phyloP scores from a whole-genome alignment of 2,797 vertebrate genomes.

The Acipenser oxyrinchus region DNA sequence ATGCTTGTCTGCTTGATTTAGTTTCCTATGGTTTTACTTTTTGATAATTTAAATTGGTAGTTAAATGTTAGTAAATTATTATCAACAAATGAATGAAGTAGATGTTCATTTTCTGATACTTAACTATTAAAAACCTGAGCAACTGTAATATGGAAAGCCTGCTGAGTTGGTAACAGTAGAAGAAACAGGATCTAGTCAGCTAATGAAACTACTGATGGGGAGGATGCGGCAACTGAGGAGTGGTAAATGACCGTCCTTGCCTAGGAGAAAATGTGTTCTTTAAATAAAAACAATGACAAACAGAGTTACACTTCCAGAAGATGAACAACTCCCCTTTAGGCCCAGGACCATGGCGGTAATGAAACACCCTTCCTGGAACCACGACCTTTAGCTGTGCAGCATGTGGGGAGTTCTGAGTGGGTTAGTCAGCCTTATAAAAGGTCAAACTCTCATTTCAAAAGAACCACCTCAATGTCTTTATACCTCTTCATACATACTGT shows the following conservation, averaged over 20 bases:
- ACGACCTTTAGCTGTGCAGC: too few relatives aligned
- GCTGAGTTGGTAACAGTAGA: background rate
- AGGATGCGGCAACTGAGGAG: background rate
- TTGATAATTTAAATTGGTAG: too few relatives aligned
- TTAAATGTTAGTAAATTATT: too few relatives aligned
- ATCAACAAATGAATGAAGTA: too few relatives aligned
- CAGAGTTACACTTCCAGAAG: background rate
- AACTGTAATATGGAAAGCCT: background rate
- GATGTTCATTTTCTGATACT: too few relatives aligned
- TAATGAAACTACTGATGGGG: background rate
- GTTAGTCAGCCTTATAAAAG: too few relatives aligned
- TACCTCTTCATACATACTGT: background rate
- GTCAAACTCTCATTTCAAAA: too few relatives aligned
- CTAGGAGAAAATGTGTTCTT: background rate
- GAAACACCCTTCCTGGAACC: background rate
- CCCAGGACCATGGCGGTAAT: background rate
- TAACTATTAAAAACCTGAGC: background rate
- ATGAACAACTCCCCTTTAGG: background rate
- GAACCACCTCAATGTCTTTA: background rate
- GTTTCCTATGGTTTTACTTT: too few relatives aligned
- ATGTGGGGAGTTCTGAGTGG: too few relatives aligned
- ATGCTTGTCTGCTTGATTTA: too few relatives aligned
- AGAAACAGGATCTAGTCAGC: background rate
- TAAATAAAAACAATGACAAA: background rate
- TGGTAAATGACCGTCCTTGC: background rate